These are phyloP conservation scores for Thaumetopoea pityocampa DNA, from an alignment of 1,140 invertebrate species.

Conservation along the genomic window DNA sequence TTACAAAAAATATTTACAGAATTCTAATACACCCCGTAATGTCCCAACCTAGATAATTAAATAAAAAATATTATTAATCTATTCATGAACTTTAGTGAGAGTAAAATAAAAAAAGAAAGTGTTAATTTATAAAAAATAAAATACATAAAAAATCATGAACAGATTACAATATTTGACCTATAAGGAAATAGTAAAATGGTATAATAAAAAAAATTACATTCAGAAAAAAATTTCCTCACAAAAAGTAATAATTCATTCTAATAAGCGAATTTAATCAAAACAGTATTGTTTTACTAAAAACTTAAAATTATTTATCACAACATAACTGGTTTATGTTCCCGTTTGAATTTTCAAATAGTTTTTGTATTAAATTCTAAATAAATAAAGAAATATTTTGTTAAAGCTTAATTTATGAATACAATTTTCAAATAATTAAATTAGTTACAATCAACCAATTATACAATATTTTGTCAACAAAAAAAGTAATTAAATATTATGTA, in stretches of 20 bases:
- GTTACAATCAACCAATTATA: conserved; percentile 3
- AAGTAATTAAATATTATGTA: conserved; percentile 6
- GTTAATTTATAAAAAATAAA: conserved; percentile 10
- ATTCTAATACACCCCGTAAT: conserved; percentile 51
- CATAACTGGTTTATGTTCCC: conserved; percentile 60
- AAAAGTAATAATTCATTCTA: conserved; percentile 47
- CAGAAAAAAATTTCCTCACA: conserved; percentile 54
- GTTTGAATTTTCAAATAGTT: conserved; percentile 28
- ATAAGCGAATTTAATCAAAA: conserved; percentile 13
- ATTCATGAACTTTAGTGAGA: conserved; percentile 13
- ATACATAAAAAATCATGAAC: conserved; percentile 21
- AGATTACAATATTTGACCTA: conserved; percentile 29
- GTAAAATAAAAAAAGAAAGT: conserved; percentile 9
- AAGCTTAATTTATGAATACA: conserved; percentile 28
- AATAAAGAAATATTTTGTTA: conserved; percentile 28
- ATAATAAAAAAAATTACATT: conserved; percentile 38
- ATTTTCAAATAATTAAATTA: conserved; percentile 14
- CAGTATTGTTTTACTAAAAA: conserved; percentile 32
- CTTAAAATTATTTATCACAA: conserved; percentile 74
- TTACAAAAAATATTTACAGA: conserved; percentile 71
- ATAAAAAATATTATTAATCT: conserved; percentile 26
- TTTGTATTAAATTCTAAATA: conserved; percentile 44
- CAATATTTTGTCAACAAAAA: conserved; percentile 11
- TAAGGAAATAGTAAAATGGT: conserved; percentile 37
- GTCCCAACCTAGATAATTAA: conserved; percentile 43